Base-by-base conservation (phyloP, 2,113 vertebrate species). In the Strix uralensis region DNA sequence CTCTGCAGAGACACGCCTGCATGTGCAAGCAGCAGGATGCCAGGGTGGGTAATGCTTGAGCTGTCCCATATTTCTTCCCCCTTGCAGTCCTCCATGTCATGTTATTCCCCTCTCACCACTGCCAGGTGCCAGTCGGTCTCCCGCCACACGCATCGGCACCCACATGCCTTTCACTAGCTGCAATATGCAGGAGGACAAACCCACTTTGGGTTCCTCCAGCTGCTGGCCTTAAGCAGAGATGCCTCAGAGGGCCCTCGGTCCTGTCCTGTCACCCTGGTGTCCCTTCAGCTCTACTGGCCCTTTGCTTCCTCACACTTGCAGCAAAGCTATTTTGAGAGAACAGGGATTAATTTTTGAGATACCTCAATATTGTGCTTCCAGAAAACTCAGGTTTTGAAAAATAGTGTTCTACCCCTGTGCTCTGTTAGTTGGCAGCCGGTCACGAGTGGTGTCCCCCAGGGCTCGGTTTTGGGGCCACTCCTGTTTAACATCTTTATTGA, bases 91-190 rank as follows among this genome's bases (percentile, higher is more conserved):
- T 40, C 27, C 46, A 27, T 11, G 5, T 23, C 49, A 7, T 3
- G 5, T 52, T n/a, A 20, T 38, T 57, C 58, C 70, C 44, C 40
- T 54, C 34, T 55, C 18, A 32, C 29, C n/a, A 9, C 29, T 36
- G 36, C 30, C 66, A 58, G 21, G 0, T 26, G 49, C 15, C 18
- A 7, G 12, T 11, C 1, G 4, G n/a, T 16, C n/a, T 34, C 66
- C 82, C 26, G 46, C 46, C 11, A 1, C 20, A 15, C 2, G 2
- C 18, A 1, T 5, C 0, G 3, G 38, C 1, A 69, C 42, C 44
- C 1, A 1, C 26, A 6, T 8, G 22, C 57, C 49, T 36, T 20
- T 42, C 1, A 6, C 42, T 11, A 15, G 27, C 67, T 42, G 32
- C 80, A 25, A 22, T 6, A 12, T 5, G 13, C 42, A 18, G 2